Conservation (phyloP, 2,797 vertebrate species). For the Ambastaia sidthimunki region DNA sequence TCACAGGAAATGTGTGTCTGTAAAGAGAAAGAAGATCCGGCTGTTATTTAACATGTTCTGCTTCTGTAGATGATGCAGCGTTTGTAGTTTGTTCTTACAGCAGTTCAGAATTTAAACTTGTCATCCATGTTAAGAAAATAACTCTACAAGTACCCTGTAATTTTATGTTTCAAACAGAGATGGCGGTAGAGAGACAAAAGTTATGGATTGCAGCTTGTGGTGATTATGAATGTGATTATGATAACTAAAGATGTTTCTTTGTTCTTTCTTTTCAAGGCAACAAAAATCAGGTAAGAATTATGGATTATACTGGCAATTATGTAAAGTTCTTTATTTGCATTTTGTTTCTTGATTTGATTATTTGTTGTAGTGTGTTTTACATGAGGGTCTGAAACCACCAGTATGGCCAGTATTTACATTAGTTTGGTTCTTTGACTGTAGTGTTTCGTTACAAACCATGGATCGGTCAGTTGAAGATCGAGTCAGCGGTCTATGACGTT, state of each 20-base stretch:
- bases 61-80: too few species aligned
- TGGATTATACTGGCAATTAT: not conserved
- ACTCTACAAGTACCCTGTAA: too few species aligned
- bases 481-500: conserved; percentile 64
- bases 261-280: conserved; percentile 54
- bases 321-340: not conserved
- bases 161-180: too few species aligned
- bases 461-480: conserved; percentile 76
- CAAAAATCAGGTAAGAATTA: conserved; percentile 68
- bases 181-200: too few species aligned
- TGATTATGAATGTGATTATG: not conserved
- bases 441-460: conserved; percentile 73
- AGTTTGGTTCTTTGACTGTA: conserved; percentile 55
- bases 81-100: too few species aligned
- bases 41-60: too few species aligned
- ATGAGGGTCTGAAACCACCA: not conserved
- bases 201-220: too few species aligned
- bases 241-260: conserved; percentile 12
- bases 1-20: too few species aligned
- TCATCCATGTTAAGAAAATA: too few species aligned
- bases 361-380: not conserved
- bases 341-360: not conserved
- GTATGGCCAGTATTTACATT: too few species aligned
- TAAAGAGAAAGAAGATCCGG: too few species aligned
- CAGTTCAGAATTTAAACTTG: too few species aligned